A percentile compares a stretch with the other conserved stretches of the same genome.
Conservation (phyloP, 1,140 invertebrate species). For the Paraescarpia echinospica region DNA sequence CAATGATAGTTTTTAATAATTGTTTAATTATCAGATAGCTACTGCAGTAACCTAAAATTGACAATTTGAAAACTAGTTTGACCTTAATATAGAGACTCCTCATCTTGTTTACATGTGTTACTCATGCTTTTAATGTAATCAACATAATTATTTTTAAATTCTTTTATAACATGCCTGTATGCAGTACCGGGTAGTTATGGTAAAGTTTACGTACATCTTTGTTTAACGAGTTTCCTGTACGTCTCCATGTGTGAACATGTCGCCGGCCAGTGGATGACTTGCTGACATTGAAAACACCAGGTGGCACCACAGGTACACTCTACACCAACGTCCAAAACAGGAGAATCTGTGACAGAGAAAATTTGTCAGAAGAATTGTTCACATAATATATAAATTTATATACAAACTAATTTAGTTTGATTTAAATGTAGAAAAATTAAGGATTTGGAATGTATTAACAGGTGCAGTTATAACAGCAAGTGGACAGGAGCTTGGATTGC, state of each 20-base stretch:
- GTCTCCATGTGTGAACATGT: neutral
- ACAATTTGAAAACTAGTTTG: neutral
- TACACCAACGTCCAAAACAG: neutral
- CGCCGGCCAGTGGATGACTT: neutral
- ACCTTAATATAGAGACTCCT: too few relatives aligned
- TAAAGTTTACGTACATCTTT: neutral
- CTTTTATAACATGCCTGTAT: neutral
- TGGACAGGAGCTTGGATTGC: too few relatives aligned
- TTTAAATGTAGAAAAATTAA: neutral
- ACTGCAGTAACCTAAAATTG: too few relatives aligned
- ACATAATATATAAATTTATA: neutral
- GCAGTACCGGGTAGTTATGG: neutral
- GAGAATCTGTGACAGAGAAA: neutral
- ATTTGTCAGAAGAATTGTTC: neutral
- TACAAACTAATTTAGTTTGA: neutral
- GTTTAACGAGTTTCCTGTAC: neutral
- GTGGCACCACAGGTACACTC: neutral
- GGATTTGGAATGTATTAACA: too few relatives aligned
- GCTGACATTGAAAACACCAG: neutral
- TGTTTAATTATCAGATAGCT: too few relatives aligned
- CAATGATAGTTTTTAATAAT: too few relatives aligned
- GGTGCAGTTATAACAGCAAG: too few relatives aligned
- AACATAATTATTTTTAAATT: neutral
- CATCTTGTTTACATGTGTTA: neutral
- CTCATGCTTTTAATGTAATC: neutral